Conservation (phyloP, 2,113 vertebrate species). For the Corvus hawaiiensis region DNA sequence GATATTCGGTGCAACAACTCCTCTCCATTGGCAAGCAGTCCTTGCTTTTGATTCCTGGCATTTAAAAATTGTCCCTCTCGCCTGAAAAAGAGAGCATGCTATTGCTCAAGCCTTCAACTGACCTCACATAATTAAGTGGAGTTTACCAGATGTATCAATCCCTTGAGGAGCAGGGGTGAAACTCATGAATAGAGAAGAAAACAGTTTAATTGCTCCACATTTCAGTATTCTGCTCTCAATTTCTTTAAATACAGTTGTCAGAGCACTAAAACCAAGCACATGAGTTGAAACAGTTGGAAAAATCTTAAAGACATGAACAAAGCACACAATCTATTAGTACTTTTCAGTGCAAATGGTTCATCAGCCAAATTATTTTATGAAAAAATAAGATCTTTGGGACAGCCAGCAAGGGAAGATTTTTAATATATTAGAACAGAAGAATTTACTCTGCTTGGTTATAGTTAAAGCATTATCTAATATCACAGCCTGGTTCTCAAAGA, state of each 20-base stretch:
- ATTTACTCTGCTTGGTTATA: not conserved
- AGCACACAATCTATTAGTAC: not conserved
- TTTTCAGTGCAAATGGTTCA: not conserved
- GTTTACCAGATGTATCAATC: slow-evolving; percentile 21
- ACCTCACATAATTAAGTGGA: slow-evolving; percentile 37
- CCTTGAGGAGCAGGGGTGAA: not conserved
- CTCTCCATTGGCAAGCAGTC: not conserved
- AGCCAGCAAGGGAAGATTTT: not conserved
- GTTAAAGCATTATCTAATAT: not conserved
- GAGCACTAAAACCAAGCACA: not conserved
- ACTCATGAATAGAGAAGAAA: slow-evolving; percentile 10
- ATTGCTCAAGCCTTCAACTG: slow-evolving; percentile 19
- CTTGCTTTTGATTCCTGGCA: not conserved
- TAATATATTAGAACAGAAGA: not conserved
- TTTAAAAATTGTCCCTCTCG: not conserved
- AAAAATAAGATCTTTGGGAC: not conserved
- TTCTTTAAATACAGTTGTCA: not conserved
- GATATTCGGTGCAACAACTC: slow-evolving; percentile 11
- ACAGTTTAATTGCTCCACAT: not conserved
- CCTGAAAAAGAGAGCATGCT: not conserved
- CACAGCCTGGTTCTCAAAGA: not conserved
- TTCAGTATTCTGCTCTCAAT: not conserved
- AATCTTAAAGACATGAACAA: not conserved
- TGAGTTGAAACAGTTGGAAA: not conserved
- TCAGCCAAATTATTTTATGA: not conserved